phyloP scores from a whole-genome alignment of 2,888 invertebrate genomes.

The Boloria selene region DNA sequence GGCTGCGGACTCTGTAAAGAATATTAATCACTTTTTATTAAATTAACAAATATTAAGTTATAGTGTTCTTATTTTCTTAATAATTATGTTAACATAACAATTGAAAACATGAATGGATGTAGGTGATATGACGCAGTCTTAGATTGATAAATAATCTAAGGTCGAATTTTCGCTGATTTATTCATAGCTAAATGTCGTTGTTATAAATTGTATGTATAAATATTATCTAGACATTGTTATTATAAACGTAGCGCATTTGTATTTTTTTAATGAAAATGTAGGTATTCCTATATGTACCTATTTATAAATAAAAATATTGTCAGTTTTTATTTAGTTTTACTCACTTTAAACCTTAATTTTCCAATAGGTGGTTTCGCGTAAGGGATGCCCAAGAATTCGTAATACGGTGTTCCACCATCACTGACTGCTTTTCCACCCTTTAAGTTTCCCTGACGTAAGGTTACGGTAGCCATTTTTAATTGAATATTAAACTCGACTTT shows the following conservation, averaged over 20 bases:
- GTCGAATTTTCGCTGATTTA: too few species aligned
- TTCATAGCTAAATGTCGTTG: too few species aligned
- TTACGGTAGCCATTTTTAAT: slow-evolving; percentile 50
- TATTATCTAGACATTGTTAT: too few species aligned
- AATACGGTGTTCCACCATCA: slow-evolving; percentile 62
- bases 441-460: slow-evolving; percentile 60
- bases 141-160: too few species aligned
- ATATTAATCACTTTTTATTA: neutral
- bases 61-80: too few species aligned
- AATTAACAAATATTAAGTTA: neutral
- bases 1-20: slow-evolving; percentile 58
- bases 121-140: too few species aligned
- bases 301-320: neutral
- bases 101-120: too few species aligned
- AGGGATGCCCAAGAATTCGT: slow-evolving; percentile 74
- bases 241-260: too few species aligned
- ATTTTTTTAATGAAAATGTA: neutral
- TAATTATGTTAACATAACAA: too few species aligned
- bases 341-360: slow-evolving; percentile 59
- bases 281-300: neutral
- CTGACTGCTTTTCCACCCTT: slow-evolving; percentile 59
- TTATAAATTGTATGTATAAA: too few species aligned
- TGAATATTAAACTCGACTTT: neutral
- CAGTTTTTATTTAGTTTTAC: slow-evolving; percentile 3
- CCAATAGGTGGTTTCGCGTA: slow-evolving; percentile 81